These are phyloP conservation scores for Ganaspis brasiliensis DNA, from an alignment of 2,888 invertebrate species.

Conservation along the genomic window DNA sequence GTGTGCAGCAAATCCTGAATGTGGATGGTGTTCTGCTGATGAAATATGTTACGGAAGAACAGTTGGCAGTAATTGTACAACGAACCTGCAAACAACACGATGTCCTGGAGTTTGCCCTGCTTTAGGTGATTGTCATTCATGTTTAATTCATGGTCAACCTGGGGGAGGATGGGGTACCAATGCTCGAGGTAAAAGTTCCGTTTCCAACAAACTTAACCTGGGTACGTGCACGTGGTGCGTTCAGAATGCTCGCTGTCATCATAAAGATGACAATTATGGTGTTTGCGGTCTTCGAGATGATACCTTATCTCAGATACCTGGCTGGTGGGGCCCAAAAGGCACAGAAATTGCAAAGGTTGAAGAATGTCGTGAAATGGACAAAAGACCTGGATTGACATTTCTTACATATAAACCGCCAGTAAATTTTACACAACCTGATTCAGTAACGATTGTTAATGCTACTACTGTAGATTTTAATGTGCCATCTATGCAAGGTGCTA, in stretches of 20 bases:
- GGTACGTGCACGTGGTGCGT: slow-evolving; percentile 96
- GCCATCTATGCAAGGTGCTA: slow-evolving; percentile 85
- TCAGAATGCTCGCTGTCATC: slow-evolving; percentile 94
- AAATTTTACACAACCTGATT: slow-evolving; percentile 94
- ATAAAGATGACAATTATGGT: slow-evolving; percentile 91
- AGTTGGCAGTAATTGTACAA: slow-evolving; percentile 93
- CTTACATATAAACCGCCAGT: slow-evolving; percentile 93
- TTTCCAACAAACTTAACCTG: slow-evolving; percentile 89
- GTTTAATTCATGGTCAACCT: slow-evolving; percentile 90
- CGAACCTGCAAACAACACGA: slow-evolving; percentile 92
- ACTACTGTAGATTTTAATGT: slow-evolving; percentile 91
- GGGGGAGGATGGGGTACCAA: slow-evolving; percentile 80
- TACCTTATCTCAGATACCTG: slow-evolving; percentile 90
- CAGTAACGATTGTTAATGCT: slow-evolving; percentile 92
- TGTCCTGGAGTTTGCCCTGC: slow-evolving; percentile 95
- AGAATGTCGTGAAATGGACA: slow-evolving; percentile 90
- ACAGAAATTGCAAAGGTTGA: slow-evolving; percentile 88
- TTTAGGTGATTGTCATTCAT: slow-evolving; percentile 94
- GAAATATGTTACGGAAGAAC: slow-evolving; percentile 92
- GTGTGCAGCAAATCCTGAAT: slow-evolving; percentile 95
- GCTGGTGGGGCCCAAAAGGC: slow-evolving; percentile 95
- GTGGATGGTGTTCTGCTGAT: slow-evolving; percentile 95
- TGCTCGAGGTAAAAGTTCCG: slow-evolving; percentile 81
- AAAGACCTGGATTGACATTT: slow-evolving; percentile 93
- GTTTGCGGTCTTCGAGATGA: slow-evolving; percentile 91